phyloP scores from a whole-genome alignment of 2,797 vertebrate species.

The Nyctalus aviator region DNA sequence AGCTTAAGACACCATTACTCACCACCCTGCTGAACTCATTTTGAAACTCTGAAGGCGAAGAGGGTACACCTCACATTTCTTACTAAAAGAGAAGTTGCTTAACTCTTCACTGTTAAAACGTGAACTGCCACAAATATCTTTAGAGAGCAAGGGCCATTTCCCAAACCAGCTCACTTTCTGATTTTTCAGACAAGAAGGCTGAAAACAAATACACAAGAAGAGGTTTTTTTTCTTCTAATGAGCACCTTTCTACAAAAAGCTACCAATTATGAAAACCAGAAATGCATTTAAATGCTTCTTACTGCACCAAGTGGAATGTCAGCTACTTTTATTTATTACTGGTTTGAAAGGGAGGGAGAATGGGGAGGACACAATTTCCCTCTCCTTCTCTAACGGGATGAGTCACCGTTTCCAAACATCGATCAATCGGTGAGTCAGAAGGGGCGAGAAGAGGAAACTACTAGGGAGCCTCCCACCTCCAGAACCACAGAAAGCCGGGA shows the following conservation, averaged over 20 bases:
- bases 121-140: neutral
- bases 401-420: constrained; percentile 82
- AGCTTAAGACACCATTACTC: constrained; percentile 59
- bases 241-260: constrained; percentile 60
- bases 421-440: constrained; percentile 77
- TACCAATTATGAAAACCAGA: constrained; percentile 63
- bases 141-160: neutral
- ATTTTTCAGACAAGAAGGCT: neutral
- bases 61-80: constrained; percentile 50
- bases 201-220: constrained; percentile 5
- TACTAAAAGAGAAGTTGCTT: constrained; percentile 59
- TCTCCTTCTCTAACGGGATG: constrained; percentile 77
- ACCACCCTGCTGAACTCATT: constrained; percentile 40
- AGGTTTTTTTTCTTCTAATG: constrained; percentile 34
- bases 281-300: constrained; percentile 41
- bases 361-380: constrained; percentile 73
- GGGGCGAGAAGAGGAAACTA: constrained; percentile 59
- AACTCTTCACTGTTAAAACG: neutral
- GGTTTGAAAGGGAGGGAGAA: constrained; percentile 60
- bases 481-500: constrained; percentile 47
- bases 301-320: neutral
- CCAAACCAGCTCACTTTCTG: neutral
- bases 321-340: constrained; percentile 71
- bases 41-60: constrained; percentile 62
- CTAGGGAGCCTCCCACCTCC: constrained; percentile 57